These are phyloP conservation scores for Sturmia bella DNA, from an alignment of 2,888 invertebrate species.

Conservation along the genomic window DNA sequence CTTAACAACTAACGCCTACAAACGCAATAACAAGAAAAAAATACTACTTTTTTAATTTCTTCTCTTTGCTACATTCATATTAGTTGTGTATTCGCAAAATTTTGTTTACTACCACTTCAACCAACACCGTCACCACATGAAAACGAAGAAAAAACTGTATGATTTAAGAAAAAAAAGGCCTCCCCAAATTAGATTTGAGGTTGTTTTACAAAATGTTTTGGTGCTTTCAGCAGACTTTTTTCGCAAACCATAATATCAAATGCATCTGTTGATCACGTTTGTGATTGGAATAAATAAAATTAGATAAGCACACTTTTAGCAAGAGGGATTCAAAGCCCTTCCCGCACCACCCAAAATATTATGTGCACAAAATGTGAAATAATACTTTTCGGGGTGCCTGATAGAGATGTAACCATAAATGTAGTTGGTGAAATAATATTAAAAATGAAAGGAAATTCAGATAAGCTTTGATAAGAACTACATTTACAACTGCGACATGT, in stretches of 20 bases:
- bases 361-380: background rate
- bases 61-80: background rate
- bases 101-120: conserved; percentile 39
- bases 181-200: conserved; percentile 53
- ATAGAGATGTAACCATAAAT: background rate
- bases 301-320: conserved; percentile 8
- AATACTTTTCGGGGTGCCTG: background rate
- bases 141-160: conserved; percentile 11
- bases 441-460: too few relatives aligned
- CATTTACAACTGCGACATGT: too few relatives aligned
- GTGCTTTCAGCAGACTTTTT: conserved; percentile 22
- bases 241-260: conserved; percentile 50
- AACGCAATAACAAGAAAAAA: conserved; percentile 39
- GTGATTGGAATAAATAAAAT: conserved; percentile 47
- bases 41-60: conserved; percentile 9
- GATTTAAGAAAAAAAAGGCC: conserved; percentile 31
- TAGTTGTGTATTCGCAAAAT: conserved; percentile 25
- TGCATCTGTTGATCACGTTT: conserved; percentile 58
- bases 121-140: conserved; percentile 15
- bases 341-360: background rate
- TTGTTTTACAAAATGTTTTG: conserved; percentile 35
- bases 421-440: too few relatives aligned
- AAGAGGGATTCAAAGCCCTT: background rate
- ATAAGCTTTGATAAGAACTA: too few relatives aligned
- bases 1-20: conserved; percentile 61